Evolutionary conservation across 2,113 vertebrate species (phyloP), one percentile per base, ranked within the genome.

Genomic region (Hystrix cristata): DNA sequence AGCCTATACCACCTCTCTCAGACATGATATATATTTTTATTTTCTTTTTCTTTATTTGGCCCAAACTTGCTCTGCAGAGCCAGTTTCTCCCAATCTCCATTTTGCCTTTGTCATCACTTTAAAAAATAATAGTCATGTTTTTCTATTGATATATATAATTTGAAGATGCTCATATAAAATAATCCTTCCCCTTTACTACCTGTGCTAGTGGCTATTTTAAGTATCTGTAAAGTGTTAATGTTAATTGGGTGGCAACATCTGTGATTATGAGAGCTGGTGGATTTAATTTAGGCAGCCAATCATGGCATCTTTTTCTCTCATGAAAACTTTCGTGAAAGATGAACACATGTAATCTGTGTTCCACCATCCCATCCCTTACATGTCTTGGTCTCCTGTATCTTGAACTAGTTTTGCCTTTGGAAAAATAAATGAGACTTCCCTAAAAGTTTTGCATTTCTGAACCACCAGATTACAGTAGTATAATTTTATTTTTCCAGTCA

Each of bases 371-470:
- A 3, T 94, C 74, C 55, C 69, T 60, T 92, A 57, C 25, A 0
- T 53, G 16, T 53, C 67, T 94, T 91, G 31, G 62, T 81, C 71
- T 95, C 59, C 59, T 65, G 1, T 80, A 65, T 53, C 19, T 88
- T 89, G 57, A 55, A 72, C 93, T 92, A 85, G 7, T 87, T n/a
- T 87, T 87, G 55, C 90, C 90, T 96, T 92, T 90, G n/a, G 55
- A 65, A 92, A 94, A 95, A 71, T 46, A 92, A 90, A 91, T 86
- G 55, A 83, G 29, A 65, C 91, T 91, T 95, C 27, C 87, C 55
- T 83, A 60, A 91, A 96, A 92, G 27, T n/a, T 80, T 80, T 97
- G 5, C 21, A 43, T 62, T 96, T 96, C 53, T 95, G 51, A 86
- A 71, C 53, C 62, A 62, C n/a, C 64, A 25, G 69, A 57, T 86